Conservation (phyloP, 2,113 vertebrate species). For the Lepidothrix coronata region DNA sequence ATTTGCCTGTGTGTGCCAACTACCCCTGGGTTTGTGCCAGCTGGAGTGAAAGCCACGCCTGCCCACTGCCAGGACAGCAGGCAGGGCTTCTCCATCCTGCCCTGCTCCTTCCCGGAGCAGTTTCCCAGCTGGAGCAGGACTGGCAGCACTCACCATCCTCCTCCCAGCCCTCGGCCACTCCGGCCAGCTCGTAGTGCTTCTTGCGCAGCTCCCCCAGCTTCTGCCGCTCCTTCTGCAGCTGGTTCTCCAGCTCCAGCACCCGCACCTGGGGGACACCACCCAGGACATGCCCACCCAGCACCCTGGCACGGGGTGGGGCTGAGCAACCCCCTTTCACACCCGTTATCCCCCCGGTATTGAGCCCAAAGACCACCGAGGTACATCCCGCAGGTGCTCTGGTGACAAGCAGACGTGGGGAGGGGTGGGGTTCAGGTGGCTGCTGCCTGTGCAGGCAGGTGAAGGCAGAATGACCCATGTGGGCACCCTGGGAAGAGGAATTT, state of each 20-base stretch:
- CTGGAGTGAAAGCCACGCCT: neutral
- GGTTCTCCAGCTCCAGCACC: conserved; percentile 91
- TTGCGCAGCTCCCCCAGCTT: conserved; percentile 93
- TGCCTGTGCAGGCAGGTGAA: neutral
- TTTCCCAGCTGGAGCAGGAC: neutral
- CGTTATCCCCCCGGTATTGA: accelerated
- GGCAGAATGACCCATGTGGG: neutral
- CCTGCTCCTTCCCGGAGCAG: accelerated
- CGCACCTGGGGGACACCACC: conserved; percentile 76
- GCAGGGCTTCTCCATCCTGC: neutral
- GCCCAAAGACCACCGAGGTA: neutral
- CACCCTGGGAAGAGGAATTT: neutral
- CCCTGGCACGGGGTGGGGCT: accelerated
- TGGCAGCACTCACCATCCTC: conserved; percentile 70
- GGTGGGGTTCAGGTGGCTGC: neutral
- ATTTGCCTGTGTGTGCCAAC: neutral
- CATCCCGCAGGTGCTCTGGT: accelerated
- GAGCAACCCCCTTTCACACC: neutral
- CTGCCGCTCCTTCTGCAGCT: conserved; percentile 92
- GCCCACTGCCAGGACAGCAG: neutral
- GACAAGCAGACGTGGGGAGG: neutral
- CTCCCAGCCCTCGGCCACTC: conserved; percentile 92
- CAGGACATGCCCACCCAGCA: neutral
- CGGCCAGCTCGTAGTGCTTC: conserved; percentile 94
- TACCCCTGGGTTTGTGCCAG: neutral